Conservation (phyloP, 2,113 vertebrate genomes). For the Ploceus nigricollis region DNA sequence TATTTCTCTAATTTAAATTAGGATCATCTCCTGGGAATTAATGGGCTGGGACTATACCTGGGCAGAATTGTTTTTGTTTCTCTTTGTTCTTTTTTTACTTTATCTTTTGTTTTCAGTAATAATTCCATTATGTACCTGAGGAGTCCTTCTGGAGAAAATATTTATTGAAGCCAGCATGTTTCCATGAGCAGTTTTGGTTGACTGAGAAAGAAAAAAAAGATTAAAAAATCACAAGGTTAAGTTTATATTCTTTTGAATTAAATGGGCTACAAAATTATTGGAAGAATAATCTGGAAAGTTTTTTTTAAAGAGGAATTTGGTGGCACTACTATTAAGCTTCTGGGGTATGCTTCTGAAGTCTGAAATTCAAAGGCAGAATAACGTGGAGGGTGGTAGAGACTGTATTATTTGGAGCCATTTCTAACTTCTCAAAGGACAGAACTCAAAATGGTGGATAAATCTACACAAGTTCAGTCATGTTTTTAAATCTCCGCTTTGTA, state of each 20-base stretch:
- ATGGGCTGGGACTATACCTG: background rate
- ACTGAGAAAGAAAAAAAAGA: background rate
- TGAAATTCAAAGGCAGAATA: background rate
- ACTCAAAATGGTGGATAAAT: background rate
- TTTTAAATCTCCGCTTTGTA: background rate
- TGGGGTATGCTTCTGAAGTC: background rate
- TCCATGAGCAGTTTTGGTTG: background rate
- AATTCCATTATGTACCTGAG: background rate
- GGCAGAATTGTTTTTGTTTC: background rate
- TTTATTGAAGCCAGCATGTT: background rate
- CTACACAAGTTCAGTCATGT: background rate
- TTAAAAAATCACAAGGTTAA: background rate
- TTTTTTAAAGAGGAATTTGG: background rate
- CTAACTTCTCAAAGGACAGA: background rate
- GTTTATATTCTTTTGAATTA: background rate
- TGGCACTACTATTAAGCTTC: background rate
- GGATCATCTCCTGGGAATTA: background rate
- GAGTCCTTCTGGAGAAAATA: background rate
- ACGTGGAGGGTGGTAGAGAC: background rate
- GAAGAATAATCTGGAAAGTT: background rate
- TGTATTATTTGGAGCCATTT: background rate
- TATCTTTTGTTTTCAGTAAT: background rate
- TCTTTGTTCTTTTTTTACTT: background rate
- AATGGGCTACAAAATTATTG: background rate
- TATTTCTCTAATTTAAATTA: background rate